Percentiles rank a stretch among this genome's conserved stretches.
Conservation (phyloP, 2,113 vertebrate genomes). For the Sitta europaea region DNA sequence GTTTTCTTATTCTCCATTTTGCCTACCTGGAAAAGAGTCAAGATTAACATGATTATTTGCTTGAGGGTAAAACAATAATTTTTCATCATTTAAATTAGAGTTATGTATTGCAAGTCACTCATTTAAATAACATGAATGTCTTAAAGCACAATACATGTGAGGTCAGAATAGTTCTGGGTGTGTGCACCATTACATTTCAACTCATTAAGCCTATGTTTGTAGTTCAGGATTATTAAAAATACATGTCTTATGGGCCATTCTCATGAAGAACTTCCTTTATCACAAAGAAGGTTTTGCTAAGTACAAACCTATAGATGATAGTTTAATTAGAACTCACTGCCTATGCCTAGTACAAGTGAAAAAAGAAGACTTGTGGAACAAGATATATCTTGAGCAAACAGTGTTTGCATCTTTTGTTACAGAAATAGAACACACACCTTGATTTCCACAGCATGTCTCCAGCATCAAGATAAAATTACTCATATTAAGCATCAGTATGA, state of each 20-base stretch:
- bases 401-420: background rate
- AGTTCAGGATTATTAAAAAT: constrained; percentile 18
- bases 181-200: background rate
- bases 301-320: background rate
- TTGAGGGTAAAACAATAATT: constrained; percentile 45
- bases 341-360: background rate
- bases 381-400: constrained; percentile 6
- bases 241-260: background rate
- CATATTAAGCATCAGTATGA: constrained; percentile 20
- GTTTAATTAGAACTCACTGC: background rate
- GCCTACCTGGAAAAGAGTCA: constrained; percentile 31
- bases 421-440: constrained; percentile 40
- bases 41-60: constrained; percentile 27
- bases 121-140: constrained; percentile 51
- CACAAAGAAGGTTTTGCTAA: background rate
- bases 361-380: background rate
- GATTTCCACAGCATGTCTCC: background rate
- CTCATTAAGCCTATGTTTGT: background rate
- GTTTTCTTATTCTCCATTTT: background rate
- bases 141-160: constrained; percentile 16
- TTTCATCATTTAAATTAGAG: constrained; percentile 34
- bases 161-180: constrained; percentile 37
- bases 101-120: constrained; percentile 29
- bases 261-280: background rate
- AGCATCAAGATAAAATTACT: background rate